These are phyloP conservation scores for Philotrypesis tridentata DNA, from an alignment of 1,140 invertebrate genomes.

Conservation along the genomic window DNA sequence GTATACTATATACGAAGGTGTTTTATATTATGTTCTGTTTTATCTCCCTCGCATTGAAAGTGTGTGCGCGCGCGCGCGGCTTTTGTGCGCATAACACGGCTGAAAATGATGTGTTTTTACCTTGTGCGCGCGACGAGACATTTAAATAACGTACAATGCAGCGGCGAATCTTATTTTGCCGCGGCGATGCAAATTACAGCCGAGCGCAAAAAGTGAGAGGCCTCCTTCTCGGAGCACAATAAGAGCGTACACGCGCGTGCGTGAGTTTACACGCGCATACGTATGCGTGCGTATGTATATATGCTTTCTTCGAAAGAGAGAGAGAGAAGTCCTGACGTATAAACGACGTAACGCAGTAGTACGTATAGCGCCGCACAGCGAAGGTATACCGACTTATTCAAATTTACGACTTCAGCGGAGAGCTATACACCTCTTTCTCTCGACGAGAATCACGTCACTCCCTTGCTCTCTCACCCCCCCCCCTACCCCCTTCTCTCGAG, in stretches of 20 bases:
- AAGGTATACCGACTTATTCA: not conserved
- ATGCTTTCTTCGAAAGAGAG: not conserved
- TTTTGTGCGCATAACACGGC: too few relatives aligned
- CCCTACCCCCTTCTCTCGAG: too few relatives aligned
- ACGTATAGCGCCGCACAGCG: not conserved
- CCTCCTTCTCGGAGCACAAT: too few relatives aligned
- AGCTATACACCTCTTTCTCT: not conserved
- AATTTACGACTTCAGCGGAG: not conserved
- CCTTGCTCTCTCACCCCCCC: too few relatives aligned
- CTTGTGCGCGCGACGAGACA: too few relatives aligned
- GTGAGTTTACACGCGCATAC: too few relatives aligned
- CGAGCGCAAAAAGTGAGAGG: not conserved
- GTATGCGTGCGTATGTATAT: too few relatives aligned
- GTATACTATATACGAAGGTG: not conserved
- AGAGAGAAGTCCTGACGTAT: not conserved
- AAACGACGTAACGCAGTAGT: not conserved
- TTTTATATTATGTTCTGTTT: too few relatives aligned
- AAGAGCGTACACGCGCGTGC: too few relatives aligned
- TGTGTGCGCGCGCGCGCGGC: too few relatives aligned
- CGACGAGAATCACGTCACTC: slow-evolving; percentile 1
- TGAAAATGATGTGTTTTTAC: too few relatives aligned
- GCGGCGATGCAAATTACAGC: not conserved
- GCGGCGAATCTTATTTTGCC: not conserved
- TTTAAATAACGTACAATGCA: not conserved
- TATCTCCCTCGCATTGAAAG: too few relatives aligned